Conservation (phyloP, 1,140 invertebrate genomes). For the Drosophila mauritiana region DNA sequence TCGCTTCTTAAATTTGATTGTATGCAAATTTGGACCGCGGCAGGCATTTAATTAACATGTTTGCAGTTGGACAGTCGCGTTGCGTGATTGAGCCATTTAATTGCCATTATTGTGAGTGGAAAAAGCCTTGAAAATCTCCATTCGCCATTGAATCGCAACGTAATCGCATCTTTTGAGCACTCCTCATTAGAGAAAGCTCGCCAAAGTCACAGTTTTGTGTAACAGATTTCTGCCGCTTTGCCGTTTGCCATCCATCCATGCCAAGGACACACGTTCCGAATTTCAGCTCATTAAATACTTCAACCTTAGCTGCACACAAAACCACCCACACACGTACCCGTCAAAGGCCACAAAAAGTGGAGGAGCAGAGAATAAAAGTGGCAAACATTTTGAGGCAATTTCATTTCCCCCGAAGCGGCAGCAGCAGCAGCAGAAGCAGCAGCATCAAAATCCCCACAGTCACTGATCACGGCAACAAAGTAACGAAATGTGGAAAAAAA, state of each 20-base stretch:
- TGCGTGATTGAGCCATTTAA: conserved; percentile 47
- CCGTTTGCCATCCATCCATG: conserved; percentile 15
- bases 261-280: conserved; percentile 68
- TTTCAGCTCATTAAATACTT: conserved; percentile 78
- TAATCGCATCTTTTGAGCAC: conserved; percentile 30
- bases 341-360: conserved; percentile 65
- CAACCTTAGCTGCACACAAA: conserved; percentile 66
- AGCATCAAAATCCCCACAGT: conserved; percentile 47
- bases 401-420: conserved; percentile 60
- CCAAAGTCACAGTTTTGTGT: conserved; percentile 21
- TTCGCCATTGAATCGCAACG: conserved; percentile 18
- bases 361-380: conserved; percentile 61
- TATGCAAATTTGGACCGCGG: conserved; percentile 54
- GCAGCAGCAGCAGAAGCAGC: conserved; percentile 24
- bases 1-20: conserved; percentile 52
- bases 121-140: conserved; percentile 4
- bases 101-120: conserved; percentile 9
- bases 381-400: conserved; percentile 78
- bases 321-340: conserved; percentile 38
- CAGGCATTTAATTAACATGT: conserved; percentile 56
- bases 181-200: conserved; percentile 36
- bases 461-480: conserved; percentile 75
- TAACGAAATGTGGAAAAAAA: conserved; percentile 57
- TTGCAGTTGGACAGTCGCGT: conserved; percentile 19
- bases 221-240: conserved; percentile 38